A percentile compares a stretch with the other conserved stretches of the same genome.
Evolutionary conservation across 2,888 invertebrate genomes (phyloP).

Genomic region (Lasioglossum figueresi): DNA sequence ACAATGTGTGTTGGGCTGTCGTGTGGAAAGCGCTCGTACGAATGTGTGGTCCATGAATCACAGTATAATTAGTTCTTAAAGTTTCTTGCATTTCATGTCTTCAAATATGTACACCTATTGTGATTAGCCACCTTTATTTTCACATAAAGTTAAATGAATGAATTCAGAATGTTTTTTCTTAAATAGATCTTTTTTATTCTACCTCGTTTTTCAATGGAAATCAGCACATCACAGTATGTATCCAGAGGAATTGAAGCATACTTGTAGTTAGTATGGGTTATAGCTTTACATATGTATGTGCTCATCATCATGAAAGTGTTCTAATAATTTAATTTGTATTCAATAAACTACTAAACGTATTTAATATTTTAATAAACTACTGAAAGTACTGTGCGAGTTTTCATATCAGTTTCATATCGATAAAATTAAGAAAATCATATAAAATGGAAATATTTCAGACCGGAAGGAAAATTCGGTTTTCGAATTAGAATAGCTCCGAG

Average conservation of each 20-base stretch:
- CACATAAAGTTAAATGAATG: background rate
- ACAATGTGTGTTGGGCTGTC: background rate
- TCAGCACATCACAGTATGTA: background rate
- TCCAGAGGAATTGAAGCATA: background rate
- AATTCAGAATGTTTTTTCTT: background rate
- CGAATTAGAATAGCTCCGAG: too few species aligned
- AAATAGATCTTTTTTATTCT: background rate
- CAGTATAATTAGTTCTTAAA: background rate
- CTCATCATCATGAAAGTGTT: too few species aligned
- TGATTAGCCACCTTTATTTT: background rate
- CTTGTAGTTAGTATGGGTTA: background rate
- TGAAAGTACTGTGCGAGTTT: too few species aligned
- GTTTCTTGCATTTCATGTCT: background rate
- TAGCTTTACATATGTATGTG: background rate
- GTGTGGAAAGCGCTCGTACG: background rate
- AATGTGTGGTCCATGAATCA: background rate
- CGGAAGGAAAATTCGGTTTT: too few species aligned
- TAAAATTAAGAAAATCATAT: too few species aligned
- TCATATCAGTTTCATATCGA: too few species aligned
- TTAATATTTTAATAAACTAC: too few species aligned
- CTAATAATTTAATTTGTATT: too few species aligned
- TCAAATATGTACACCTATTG: background rate
- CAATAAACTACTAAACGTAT: too few species aligned
- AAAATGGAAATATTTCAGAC: too few species aligned
- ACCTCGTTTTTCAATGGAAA: background rate